Evolutionary conservation across 2,888 invertebrate species (phyloP), one percentile per base, ranked within the genome.

Genomic region (Incurvaria masculella): DNA sequence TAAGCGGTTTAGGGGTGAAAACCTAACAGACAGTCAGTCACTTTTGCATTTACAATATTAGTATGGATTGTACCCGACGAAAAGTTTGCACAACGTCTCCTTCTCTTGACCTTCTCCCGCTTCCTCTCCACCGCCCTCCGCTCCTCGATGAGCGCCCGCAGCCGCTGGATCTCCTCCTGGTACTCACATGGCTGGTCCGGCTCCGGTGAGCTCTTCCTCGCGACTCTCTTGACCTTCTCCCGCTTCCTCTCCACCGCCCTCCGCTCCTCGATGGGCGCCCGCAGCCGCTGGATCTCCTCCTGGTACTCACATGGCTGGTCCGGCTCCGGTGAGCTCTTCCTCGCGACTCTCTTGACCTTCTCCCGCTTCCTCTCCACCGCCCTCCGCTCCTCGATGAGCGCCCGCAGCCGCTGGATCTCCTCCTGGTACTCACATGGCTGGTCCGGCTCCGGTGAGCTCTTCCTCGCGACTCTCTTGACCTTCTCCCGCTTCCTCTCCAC

Each of bases 271-370:
- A 74, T 72, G 65, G 72, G 72, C 52, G 61, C 59, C 42, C 83
- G 72, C 54, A 90, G 79, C 8, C 92, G 80, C 60, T 89, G 88
- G 65, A 97, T 96, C 79, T 97, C 96, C 54, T 92, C 90, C 68
- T 98, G 97, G 72, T 97, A 95, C 67, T 97, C 94, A 23, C 23
- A 4, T 6, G 23, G 41, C 49, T 52, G 53, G 49, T 52, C 49
- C 57, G 57, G 41, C 57, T 53, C 46, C 53, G 55, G 23, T 10
- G 23, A 23, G 23, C 5, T 23, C 23, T 23, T 23, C 23, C 23
- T 23, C 5, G 23, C 23, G 23, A 10, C 10, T 6, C 23, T 4
- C 23, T 23, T 23, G 23, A 6, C 10, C 23, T 23, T 23, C 23
- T 23, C 23, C 5, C 23, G 10, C 10, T 56, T 53, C 46, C 53